These are phyloP conservation scores for Ptychochromis oligacanthus DNA, from an alignment of 2,113 vertebrate genomes.

Conservation along the genomic window DNA sequence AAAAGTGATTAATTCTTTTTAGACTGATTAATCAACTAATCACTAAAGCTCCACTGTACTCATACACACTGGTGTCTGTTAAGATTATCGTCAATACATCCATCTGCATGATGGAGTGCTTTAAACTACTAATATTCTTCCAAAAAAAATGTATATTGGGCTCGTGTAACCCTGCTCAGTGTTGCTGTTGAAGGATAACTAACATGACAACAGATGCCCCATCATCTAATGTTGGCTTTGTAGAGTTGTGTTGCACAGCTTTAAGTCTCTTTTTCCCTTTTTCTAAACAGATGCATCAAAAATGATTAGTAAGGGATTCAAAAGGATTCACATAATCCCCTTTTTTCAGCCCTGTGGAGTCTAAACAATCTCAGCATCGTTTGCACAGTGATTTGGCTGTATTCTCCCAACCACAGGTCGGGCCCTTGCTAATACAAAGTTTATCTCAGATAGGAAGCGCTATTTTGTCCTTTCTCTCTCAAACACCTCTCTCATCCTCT, in stretches of 20 bases:
- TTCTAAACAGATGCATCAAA: slow-evolving; percentile 3
- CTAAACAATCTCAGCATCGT: slow-evolving; percentile 9
- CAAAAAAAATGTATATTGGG: neutral
- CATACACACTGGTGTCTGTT: neutral
- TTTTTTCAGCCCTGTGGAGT: slow-evolving; percentile 2
- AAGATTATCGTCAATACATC: neutral
- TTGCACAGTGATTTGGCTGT: slow-evolving; percentile 3
- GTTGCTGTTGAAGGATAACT: neutral
- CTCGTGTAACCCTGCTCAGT: neutral
- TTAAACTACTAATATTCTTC: neutral
- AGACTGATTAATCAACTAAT: neutral
- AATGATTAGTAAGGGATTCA: neutral
- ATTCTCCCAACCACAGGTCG: slow-evolving; percentile 12
- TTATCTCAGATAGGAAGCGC: slow-evolving; percentile 38
- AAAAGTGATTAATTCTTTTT: neutral
- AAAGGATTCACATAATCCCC: neutral
- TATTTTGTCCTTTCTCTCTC: neutral
- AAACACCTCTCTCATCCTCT: neutral
- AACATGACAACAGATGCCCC: neutral
- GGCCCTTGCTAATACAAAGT: slow-evolving; percentile 17
- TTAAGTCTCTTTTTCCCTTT: neutral
- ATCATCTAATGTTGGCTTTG: neutral
- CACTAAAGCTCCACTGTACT: neutral
- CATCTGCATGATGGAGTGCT: neutral
- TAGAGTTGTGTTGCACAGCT: neutral